Evolutionary conservation across 2,888 invertebrate species (phyloP), one percentile per base, ranked within the genome.

Genomic region (Melanotus villosus): DNA sequence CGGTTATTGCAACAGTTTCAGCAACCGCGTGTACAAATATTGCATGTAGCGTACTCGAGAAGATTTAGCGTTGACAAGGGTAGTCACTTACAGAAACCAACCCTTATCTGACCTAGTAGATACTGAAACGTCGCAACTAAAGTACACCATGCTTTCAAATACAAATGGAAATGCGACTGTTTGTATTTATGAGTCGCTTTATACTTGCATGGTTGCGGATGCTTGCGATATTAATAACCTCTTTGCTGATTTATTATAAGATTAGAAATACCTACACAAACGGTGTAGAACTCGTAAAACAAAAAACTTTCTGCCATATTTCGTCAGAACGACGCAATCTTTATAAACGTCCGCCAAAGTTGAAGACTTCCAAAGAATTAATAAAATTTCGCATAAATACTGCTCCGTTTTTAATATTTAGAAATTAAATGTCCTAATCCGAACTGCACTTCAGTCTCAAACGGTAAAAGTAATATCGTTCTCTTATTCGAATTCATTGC

Each of bases 21-120:
- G 65, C 63, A 63, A 52, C 65, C 60, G 62, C 70, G 47, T 68
- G 66, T 62, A 70, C 67, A 72, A 70, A 68, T 68, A 59, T 75
- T 76, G 76, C 76, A 77, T 76, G 76, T 62, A 68, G 62, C 65
- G 72, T 36, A 65, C 64, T 70, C 62, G 56, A 58, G 60, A 74
- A 75, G 76, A 79, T 76, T 79, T 78, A 76, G 70, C 73, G 76
- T 71, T 75, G 78, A 78, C 78, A 78, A 73, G 77, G 78, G 78
- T 76, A 77, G 76, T 77, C 78, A 77, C 78, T 78, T 78, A 77
- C 73, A 69, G 70, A 74, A 76, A 76, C 75, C 74, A 74, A 74
- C 73, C 75, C 76, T 78, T 78, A 78, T 77, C 77, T 77, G 66
- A 70, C 71, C 73, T 68, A 73, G 41, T 75, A 74, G 76, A 76